Base-by-base conservation (phyloP, 37 sponge, comb jelly and placozoan species). In the Crambe crambe region DNA sequence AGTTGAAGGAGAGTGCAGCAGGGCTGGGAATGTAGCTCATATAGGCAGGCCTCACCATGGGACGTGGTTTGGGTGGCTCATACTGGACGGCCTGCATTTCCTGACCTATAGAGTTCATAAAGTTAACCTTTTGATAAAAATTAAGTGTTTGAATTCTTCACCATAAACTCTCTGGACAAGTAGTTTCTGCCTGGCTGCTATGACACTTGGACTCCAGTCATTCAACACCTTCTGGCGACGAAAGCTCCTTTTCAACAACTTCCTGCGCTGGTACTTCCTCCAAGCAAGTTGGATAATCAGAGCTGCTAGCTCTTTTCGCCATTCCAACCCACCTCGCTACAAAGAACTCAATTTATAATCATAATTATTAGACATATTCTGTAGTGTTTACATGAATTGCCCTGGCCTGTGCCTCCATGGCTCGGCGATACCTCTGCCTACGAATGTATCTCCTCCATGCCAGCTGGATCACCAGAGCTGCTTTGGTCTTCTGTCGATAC, bases 251-350 rank as follows among this genome's bases (percentile, higher is more conserved):
- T 8, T 67, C 1, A 88, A 58, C 18, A 93, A 67, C 69, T 88
- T 87, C 54, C 87, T 72, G 23, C 94, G 67, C 8, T 78, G 75
- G 58, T 89, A 88, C 67, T 93, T 91, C 54, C 97, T 82, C 97
- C 97, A 97, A 2, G 95, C 90, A 72, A 97, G 73, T 71, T 97
- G 97, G 47, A 97, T 97, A 37, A 89, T 59, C n/a, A 97, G 84
- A 36, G 97, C 95, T 42, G 97, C 97, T 20, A 97, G 62, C 63
- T 97, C 95, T 63, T 87, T 81, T 56, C 87, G 76, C 87, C 95
- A 91, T 39, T 95, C 85, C n/a, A 62, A 41, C n/a, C 85, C 72
- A 5, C 95, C 95, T 51, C 76, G 38, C 83, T 90, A 60, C 4
- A 60, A 22, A 60, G 61, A 4, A 60, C 17, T 9, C 4, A 60